Base-by-base conservation (phyloP, 1,140 invertebrate genomes). In the Xylocopa sonorina region DNA sequence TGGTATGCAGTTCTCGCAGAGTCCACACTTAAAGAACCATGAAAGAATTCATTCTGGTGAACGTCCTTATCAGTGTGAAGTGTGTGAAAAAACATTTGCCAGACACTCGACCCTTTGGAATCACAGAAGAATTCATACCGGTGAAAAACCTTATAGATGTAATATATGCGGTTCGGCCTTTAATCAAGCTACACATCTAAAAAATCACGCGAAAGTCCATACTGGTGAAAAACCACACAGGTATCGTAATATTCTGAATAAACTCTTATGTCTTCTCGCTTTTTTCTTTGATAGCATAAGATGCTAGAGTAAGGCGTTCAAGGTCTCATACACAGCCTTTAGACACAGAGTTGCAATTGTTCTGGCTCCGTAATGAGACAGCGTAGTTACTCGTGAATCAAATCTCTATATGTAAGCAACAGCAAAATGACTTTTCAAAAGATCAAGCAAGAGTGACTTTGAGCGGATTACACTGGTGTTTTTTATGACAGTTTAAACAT, bases 41-140 rank as follows among this genome's bases (percentile, higher is more conserved):
- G 97, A 98, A 89, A 94, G 97, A 87, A 98, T 98, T 73, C 98
- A 99, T 91, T 98, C 97, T 43, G 95, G 95, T 9, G 97, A 98
- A 90, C 94, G 97, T 81, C 97, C 97, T 0, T 98, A 98, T 93
- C 96, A 97, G 67, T 98, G 98, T 92, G 97, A 97, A 92, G 96
- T 97, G 14, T 98, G 98, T 89, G 96, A 97, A 85, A 98, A 98
- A 93, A 97, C 97, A 27, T 98, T 97, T 89, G 97, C 96, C 58
- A 95, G 95, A 87, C 97, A 96, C 92, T 97, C 96, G 38, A 98
- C 97, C 1, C 92, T 98, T 51, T 97, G 97, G 96, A 98, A 97
- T 91, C 98, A 99, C 90, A 94, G 97, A 57, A 95, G 98, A 74
- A 99, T 99, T 80, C 98, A 99, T 90, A 99, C 98, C 5, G 97